Percentiles rank a stretch among this genome's conserved stretches.
Evolutionary conservation across 2,797 vertebrate species (phyloP).

Genomic region (Spinus olivaceus): DNA sequence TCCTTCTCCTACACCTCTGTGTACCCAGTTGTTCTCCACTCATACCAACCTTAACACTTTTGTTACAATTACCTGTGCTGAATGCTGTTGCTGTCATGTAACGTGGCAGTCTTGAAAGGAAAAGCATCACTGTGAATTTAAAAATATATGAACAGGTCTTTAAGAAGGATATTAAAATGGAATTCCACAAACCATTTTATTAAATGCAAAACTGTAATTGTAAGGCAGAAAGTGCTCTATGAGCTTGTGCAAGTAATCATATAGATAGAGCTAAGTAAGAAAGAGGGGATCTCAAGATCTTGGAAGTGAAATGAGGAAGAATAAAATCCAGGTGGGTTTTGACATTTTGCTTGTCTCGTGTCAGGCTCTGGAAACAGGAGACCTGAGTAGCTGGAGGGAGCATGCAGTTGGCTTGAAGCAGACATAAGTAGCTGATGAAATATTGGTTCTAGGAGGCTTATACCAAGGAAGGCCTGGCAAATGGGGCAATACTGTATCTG

Average conservation of each 20-base stretch:
- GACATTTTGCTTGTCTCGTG: background rate
- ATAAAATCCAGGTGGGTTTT: background rate
- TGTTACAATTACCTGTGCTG: background rate
- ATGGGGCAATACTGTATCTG: rapidly evolving
- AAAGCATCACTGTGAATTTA: background rate
- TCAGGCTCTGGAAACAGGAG: background rate
- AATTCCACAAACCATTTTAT: background rate
- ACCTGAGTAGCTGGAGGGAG: background rate
- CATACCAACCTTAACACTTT: background rate
- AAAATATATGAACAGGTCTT: background rate
- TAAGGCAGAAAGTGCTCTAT: background rate
- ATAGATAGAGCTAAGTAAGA: background rate
- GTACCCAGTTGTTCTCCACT: background rate
- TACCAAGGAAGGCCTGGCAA: background rate
- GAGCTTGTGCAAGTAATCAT: background rate
- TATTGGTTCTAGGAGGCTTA: background rate
- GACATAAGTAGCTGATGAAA: background rate
- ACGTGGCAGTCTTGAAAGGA: background rate
- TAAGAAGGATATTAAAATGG: background rate
- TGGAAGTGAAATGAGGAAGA: background rate
- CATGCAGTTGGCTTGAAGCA: background rate
- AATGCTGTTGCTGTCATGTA: background rate
- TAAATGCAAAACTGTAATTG: background rate
- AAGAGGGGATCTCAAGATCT: background rate
- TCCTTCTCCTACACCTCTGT: rapidly evolving